Evolutionary conservation across 2,888 invertebrate genomes (phyloP), one percentile per base, ranked within the genome.

Genomic region (Philhelius pedissequus): DNA sequence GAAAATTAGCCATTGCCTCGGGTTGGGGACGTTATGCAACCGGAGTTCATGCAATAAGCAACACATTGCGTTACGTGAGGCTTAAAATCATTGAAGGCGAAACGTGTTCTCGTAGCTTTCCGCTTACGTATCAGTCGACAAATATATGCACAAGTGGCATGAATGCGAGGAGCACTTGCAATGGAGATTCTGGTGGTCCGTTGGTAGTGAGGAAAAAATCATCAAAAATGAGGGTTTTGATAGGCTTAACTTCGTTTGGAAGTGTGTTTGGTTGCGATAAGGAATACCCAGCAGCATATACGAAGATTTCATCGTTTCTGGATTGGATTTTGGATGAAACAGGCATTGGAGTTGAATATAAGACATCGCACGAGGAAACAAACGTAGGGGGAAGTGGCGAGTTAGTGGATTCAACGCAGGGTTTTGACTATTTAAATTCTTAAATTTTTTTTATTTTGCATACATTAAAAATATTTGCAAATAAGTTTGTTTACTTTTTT

Each of bases 21-120:
- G 93, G 93, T 11, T 93, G 93, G 93, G 93, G 93, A 7, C 90
- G 90, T 48, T 90, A 89, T 87, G 89, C 91, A 5, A 89, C 90
- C 1, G 90, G 90, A 2, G 90, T 91, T 0, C 90, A 91, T 86
- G 91, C 91, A 25, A 90, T 90, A 35, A 91, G 91, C 86, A 90
- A 90, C 52, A 91, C 92, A 25, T 87, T 93, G 58, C 90, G 92
- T 38, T 90, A 89, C 60, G 91, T 92, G 1, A 88, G 90, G 20
- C 88, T 91, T 1, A 90, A 90, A 27, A 90, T 92, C 13, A 89
- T 92, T 22, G 88, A 89, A 30, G 92, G 91, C 30, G 68, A 87
- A 30, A 87, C 89, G 2, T 93, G 93, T 86, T 90, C 91, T 52
- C 87, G 90, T 2, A 90, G 88, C 40, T 93, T 91, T 86, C 90